Base-by-base conservation (phyloP, 1,140 invertebrate genomes). In the Zaprionus lachaisei region DNA sequence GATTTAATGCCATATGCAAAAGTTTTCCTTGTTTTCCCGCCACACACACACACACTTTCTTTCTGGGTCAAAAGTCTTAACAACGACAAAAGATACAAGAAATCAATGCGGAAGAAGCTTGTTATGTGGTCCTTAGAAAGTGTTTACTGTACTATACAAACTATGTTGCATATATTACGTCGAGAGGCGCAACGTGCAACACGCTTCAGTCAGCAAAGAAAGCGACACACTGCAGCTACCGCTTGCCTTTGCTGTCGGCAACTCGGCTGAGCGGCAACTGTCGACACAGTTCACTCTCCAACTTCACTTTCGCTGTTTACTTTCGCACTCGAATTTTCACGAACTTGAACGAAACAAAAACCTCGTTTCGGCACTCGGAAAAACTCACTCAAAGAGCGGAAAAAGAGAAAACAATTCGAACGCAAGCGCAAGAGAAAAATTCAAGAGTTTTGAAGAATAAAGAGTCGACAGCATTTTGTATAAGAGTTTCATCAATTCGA, bases 241-340 rank as follows among this genome's bases (percentile, higher is more conserved):
- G 55, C n/a, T 38, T 17, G 24, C 74, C 63, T 79, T 86, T 80
- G 83, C 72, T 37, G 65, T 67, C 80, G 76, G 54, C 72, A 11
- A 55, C 15, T 71, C 34, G 49, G 83, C 83, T 86, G 79, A 85
- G 82, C 15, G 57, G 79, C 83, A 80, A 85, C 83, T 85, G 83
- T 58, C 17, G 28, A 7, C 28, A 49, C 24, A 71, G 15, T 49
- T 37, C 26, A 12, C 38, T 38, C 41, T 47, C n/a, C 44, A 9
- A 12, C 20, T 20, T 20, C 47, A 24, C 47, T 51, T 51, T 63
- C 24, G 63, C 67, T 51, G 2, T 63, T 75, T 70, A 70, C 60
- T 75, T 75, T 75, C 60, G 72, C 51, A 62, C 22, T 75, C 67
- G 67, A 62, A 12, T 15, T 69, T 24, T 12, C 5, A 47, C 71